A percentile compares a stretch with the other conserved stretches of the same genome.
Evolutionary conservation across 2,888 invertebrate genomes (phyloP).

Genomic region (Trissolcus brochymenae): DNA sequence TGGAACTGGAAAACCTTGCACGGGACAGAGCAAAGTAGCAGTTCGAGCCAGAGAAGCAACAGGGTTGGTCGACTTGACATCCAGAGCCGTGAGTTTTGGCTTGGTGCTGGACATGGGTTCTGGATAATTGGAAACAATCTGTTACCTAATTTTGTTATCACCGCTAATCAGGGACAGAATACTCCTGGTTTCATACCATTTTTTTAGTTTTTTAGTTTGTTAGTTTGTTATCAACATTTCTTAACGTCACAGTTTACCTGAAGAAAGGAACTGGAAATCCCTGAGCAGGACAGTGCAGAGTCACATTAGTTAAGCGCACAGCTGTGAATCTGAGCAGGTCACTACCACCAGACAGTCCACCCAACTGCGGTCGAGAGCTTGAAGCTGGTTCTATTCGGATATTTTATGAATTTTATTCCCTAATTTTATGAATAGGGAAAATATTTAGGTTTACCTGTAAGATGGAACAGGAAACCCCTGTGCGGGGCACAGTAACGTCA

Average conservation of each 20-base stretch:
- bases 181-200: conserved; percentile 77
- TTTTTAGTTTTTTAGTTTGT: not conserved
- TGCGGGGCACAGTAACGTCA: conserved; percentile 78
- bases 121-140: conserved; percentile 66
- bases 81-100: conserved; percentile 81
- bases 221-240: not conserved
- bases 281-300: conserved; percentile 81
- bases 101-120: conserved; percentile 84
- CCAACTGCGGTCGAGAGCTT: conserved; percentile 78
- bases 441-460: conserved; percentile 73
- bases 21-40: conserved; percentile 78
- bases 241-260: conserved; percentile 17
- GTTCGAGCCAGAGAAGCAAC: conserved; percentile 56
- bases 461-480: conserved; percentile 78
- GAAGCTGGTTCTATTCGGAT: conserved; percentile 78
- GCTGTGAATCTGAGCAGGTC: conserved; percentile 73
- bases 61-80: conserved; percentile 75
- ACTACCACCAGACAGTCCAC: conserved; percentile 73
- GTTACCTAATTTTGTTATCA: not conserved
- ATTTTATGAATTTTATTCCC: not conserved
- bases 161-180: conserved; percentile 79
- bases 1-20: conserved; percentile 80
- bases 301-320: conserved; percentile 69
- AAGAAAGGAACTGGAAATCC: conserved; percentile 81
- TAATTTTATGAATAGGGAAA: not conserved